Evolutionary conservation across 2,888 invertebrate species (phyloP).

Genomic region (Volucella bombylans): DNA sequence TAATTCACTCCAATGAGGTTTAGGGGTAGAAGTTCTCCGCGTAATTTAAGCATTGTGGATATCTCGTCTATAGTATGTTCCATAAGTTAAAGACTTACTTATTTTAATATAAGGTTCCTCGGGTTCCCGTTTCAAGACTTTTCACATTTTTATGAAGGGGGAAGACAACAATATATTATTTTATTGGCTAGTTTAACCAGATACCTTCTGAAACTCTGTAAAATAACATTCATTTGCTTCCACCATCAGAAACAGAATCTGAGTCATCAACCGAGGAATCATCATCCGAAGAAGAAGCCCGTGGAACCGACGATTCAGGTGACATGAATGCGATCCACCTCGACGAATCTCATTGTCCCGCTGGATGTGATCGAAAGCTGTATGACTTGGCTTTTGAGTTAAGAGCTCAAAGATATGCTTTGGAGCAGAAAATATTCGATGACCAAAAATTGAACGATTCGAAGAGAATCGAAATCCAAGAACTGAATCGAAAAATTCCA

Average conservation of each 20-base stretch:
- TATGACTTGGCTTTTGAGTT: conserved; percentile 87
- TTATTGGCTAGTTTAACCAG: no score
- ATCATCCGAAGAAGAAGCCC: conserved; percentile 84
- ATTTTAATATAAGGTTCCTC: no score
- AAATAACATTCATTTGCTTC: neutral
- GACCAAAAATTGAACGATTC: conserved; percentile 84
- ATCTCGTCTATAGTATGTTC: no score
- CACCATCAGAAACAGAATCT: conserved; percentile 82
- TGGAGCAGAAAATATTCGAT: conserved; percentile 86
- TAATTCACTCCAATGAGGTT: no score
- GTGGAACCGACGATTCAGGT: conserved; percentile 85
- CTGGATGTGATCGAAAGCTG: conserved; percentile 87
- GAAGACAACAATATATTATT: no score
- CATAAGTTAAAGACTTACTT: no score
- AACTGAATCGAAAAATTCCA: conserved; percentile 84
- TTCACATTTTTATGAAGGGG: no score
- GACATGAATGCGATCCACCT: conserved; percentile 87
- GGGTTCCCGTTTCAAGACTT: no score
- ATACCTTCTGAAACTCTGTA: no score
- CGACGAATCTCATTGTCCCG: conserved; percentile 88
- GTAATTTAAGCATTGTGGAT: no score
- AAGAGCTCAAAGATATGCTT: conserved; percentile 84
- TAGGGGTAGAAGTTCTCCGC: no score
- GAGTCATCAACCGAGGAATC: conserved; percentile 85
- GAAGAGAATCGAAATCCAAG: conserved; percentile 85